phyloP scores from a whole-genome alignment of 2,113 vertebrate genomes.

The Agapornis roseicollis region DNA sequence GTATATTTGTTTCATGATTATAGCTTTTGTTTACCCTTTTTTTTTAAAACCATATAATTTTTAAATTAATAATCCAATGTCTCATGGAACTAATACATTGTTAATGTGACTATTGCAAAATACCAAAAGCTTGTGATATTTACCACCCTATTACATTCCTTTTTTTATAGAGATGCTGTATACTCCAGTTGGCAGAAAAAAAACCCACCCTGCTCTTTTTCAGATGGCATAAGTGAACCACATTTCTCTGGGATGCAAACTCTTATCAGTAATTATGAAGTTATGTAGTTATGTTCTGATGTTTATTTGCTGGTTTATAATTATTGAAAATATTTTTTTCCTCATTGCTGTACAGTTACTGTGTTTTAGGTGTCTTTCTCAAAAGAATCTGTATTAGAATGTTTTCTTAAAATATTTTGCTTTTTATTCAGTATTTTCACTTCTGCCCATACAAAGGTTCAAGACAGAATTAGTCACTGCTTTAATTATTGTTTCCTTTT shows the following conservation, averaged over 20 bases:
- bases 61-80: slow-evolving; percentile 20
- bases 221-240: background rate
- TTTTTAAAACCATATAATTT: slow-evolving; percentile 35
- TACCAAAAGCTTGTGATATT: background rate
- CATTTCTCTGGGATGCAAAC: background rate
- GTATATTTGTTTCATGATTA: slow-evolving; percentile 17
- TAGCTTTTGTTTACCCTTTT: slow-evolving; percentile 46
- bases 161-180: background rate
- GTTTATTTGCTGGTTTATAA: background rate
- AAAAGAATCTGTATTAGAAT: background rate
- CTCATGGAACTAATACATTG: background rate
- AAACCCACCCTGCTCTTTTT: accelerated
- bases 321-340: background rate
- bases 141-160: background rate
- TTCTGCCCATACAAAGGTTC: background rate
- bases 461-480: background rate
- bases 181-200: background rate
- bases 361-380: background rate
- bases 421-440: background rate
- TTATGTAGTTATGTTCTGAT: background rate
- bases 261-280: background rate
- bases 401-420: background rate
- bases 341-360: background rate
- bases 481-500: background rate
- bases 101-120: background rate